Percentiles rank a stretch among this genome's conserved stretches.
These are phyloP conservation scores for Myathropa florea DNA, from an alignment of 2,888 invertebrate species.

Conservation along the genomic window DNA sequence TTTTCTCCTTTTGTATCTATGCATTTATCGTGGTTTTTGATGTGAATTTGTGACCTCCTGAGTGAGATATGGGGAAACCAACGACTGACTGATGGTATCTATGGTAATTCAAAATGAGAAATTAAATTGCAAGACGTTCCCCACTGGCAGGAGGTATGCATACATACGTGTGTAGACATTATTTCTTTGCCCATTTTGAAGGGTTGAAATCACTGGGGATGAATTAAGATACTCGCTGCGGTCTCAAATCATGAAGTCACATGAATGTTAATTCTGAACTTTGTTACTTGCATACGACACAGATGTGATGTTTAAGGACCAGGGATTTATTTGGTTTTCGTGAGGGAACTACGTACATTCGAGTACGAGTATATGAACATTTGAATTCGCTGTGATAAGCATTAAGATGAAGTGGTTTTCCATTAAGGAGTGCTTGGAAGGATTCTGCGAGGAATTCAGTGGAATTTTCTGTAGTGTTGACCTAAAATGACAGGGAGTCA, in stretches of 20 bases:
- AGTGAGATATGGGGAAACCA: slow-evolving; percentile 50
- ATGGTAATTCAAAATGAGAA: slow-evolving; percentile 69
- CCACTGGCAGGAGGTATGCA: background rate
- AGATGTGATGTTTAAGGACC: slow-evolving; percentile 27
- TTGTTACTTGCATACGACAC: slow-evolving; percentile 32
- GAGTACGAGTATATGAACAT: background rate
- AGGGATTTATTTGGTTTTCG: slow-evolving; percentile 52
- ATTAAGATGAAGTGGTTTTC: slow-evolving; percentile 48
- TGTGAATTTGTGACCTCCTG: slow-evolving; percentile 58
- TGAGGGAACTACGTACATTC: slow-evolving; percentile 5
- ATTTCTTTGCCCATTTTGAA: slow-evolving; percentile 36
- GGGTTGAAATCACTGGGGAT: slow-evolving; percentile 65
- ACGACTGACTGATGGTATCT: slow-evolving; percentile 61
- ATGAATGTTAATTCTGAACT: slow-evolving; percentile 65
- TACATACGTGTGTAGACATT: slow-evolving; percentile 14
- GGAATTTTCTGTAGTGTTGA: slow-evolving; percentile 23
- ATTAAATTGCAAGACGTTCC: slow-evolving; percentile 64
- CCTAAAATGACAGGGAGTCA: slow-evolving; percentile 13
- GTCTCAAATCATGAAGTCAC: slow-evolving; percentile 65
- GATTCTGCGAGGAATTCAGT: background rate
- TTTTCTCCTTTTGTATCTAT: background rate
- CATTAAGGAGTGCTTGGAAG: background rate
- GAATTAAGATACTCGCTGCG: slow-evolving; percentile 61
- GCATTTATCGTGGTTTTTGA: slow-evolving; percentile 45
- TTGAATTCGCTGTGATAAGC: slow-evolving; percentile 49